Conservation (phyloP, 2,113 vertebrate genomes). For the Elgaria multicarinata region DNA sequence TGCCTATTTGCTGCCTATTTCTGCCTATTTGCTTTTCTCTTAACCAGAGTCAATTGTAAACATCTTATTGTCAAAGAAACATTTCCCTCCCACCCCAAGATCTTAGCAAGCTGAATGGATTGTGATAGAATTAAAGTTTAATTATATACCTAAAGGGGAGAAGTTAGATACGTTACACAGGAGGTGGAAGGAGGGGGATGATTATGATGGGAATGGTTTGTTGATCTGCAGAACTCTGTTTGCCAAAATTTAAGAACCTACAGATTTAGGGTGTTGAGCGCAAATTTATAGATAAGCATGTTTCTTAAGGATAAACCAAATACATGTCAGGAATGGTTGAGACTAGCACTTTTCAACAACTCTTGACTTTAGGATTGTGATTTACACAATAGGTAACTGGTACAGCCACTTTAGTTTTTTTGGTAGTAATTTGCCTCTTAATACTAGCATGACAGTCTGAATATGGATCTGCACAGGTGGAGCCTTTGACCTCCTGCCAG, state of each 20-base stretch:
- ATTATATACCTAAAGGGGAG: not conserved
- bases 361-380: not conserved
- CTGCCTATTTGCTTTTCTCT: not conserved
- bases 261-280: not conserved
- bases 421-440: constrained; percentile 6
- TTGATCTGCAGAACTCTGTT: not conserved
- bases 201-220: not conserved
- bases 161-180: not conserved
- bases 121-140: not conserved
- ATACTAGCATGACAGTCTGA: constrained; percentile 3
- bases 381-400: not conserved
- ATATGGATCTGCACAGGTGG: constrained; percentile 19
- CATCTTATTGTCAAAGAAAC: not conserved
- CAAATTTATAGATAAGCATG: not conserved
- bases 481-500: constrained; percentile 9
- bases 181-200: not conserved
- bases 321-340: constrained; percentile 4
- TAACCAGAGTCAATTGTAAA: not conserved
- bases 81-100: not conserved
- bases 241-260: not conserved
- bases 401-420: not conserved
- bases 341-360: constrained; percentile 12
- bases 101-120: not conserved
- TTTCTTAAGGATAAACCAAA: not conserved
- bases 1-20: too few relatives aligned